These are phyloP conservation scores for Theocolax elegans DNA, from an alignment of 1,140 invertebrate genomes.

Conservation along the genomic window DNA sequence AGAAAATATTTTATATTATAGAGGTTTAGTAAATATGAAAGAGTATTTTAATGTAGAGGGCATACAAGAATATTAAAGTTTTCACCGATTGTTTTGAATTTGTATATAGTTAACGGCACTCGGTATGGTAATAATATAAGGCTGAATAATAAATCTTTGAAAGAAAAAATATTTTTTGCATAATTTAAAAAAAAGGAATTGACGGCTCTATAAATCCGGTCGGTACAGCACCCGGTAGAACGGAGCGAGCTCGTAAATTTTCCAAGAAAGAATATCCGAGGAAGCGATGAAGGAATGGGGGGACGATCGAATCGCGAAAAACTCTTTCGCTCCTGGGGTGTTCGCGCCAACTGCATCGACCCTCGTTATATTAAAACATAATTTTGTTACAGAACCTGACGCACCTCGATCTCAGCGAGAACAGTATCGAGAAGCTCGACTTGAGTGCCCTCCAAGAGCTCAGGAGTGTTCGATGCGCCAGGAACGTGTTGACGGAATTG, in stretches of 20 bases:
- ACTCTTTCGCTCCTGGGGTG: too few relatives aligned
- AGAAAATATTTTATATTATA: too few relatives aligned
- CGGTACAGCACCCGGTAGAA: neutral
- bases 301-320: too few relatives aligned
- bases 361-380: slow-evolving; percentile 15
- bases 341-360: neutral
- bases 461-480: slow-evolving; percentile 77
- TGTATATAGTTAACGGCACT: too few relatives aligned
- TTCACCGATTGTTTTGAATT: too few relatives aligned
- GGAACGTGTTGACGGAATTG: slow-evolving; percentile 76
- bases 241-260: slow-evolving; percentile 16
- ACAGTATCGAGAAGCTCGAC: slow-evolving; percentile 80
- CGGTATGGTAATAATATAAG: too few relatives aligned
- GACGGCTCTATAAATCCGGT: slow-evolving; percentile 18
- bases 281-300: neutral
- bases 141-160: too few relatives aligned
- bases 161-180: neutral
- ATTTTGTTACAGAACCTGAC: slow-evolving; percentile 72
- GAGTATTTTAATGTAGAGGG: too few relatives aligned
- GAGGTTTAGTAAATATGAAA: too few relatives aligned
- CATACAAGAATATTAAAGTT: too few relatives aligned
- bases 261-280: neutral
- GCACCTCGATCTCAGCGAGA: slow-evolving; percentile 83
- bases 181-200: slow-evolving; percentile 14
- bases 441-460: slow-evolving; percentile 77